Evolutionary conservation across 2,797 vertebrate species (phyloP).

Genomic region (Gallinago nigripennis): DNA sequence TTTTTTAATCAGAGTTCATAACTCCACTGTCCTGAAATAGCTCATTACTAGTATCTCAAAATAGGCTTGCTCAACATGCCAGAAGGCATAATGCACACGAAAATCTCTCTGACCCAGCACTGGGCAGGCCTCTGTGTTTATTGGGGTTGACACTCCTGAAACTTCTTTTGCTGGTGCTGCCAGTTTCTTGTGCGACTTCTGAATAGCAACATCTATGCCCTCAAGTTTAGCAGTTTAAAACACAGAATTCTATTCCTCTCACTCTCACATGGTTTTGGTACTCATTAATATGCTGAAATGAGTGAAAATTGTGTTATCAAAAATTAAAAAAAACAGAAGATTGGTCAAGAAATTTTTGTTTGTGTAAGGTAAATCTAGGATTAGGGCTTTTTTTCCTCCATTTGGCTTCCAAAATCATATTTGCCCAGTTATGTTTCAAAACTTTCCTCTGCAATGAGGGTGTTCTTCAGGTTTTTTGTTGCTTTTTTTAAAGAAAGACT

Average conservation of each 20-base stretch:
- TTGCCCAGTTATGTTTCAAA: neutral
- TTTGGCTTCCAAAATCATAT: neutral
- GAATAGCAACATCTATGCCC: neutral
- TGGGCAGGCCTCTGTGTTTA: neutral
- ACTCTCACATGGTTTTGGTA: neutral
- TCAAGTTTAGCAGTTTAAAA: neutral
- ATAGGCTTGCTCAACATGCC: conserved; percentile 37
- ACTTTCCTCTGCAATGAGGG: neutral
- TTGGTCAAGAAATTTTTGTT: neutral
- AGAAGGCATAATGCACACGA: neutral
- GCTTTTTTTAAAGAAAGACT: neutral
- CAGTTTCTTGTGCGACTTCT: neutral
- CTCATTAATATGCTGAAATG: neutral
- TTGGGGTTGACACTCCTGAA: neutral
- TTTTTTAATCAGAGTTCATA: neutral
- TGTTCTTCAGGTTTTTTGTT: neutral
- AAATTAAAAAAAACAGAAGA: neutral
- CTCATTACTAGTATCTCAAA: neutral
- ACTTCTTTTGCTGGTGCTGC: conserved; percentile 4
- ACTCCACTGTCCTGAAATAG: conserved; percentile 2
- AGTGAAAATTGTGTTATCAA: neutral
- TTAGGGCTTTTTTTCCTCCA: neutral
- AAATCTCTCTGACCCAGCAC: neutral
- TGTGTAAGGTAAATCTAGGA: neutral
- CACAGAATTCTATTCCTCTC: neutral